Evolutionary conservation across 2,888 invertebrate genomes (phyloP).

Genomic region (Linnaemya tessellans): DNA sequence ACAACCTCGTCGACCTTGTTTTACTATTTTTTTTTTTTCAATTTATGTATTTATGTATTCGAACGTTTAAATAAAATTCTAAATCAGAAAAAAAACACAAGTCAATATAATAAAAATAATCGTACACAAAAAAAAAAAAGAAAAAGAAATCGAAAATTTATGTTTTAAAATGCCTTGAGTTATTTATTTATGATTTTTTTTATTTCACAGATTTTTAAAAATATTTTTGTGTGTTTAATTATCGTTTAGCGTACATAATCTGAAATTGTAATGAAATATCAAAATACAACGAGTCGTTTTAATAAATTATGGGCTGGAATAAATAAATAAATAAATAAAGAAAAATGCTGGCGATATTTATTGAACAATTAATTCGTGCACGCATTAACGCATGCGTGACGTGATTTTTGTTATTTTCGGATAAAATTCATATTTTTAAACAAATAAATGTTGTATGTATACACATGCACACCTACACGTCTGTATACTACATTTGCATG

Average conservation of each 20-base stretch:
- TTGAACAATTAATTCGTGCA: conserved; percentile 60
- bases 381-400: conserved; percentile 67
- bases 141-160: conserved; percentile 59
- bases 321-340: background rate
- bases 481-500: background rate
- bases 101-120: conserved; percentile 36
- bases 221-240: conserved; percentile 52
- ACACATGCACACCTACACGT: background rate
- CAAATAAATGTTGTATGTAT: background rate
- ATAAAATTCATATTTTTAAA: conserved; percentile 5
- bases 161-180: conserved; percentile 59
- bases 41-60: conserved; percentile 45
- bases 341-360: conserved; percentile 45
- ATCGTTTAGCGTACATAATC: conserved; percentile 41
- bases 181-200: conserved; percentile 38
- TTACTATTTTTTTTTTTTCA: conserved; percentile 27
- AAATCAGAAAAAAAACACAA: conserved; percentile 49
- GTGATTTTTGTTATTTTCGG: conserved; percentile 22
- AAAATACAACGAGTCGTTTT: background rate
- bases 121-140: conserved; percentile 13
- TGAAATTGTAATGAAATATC: conserved; percentile 31
- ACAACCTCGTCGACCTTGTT: conserved; percentile 72
- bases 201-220: conserved; percentile 26
- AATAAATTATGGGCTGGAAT: conserved; percentile 20
- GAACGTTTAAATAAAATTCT: conserved; percentile 64